phyloP scores from a whole-genome alignment of 2,888 invertebrate species.

The Diplolepis rosae region DNA sequence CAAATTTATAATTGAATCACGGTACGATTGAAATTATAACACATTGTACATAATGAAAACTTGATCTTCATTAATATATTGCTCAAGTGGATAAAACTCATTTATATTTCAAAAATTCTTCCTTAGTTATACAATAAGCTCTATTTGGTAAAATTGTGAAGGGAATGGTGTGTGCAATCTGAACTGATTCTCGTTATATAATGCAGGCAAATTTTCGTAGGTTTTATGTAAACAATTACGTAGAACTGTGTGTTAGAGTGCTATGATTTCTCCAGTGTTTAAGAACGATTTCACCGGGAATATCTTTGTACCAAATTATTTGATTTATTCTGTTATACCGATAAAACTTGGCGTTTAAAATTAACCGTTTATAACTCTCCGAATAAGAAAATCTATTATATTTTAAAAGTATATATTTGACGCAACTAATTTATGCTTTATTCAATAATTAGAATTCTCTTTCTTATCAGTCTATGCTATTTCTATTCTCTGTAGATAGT shows the following conservation, averaged over 20 bases:
- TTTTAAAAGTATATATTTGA: too few species aligned
- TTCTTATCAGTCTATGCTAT: not conserved
- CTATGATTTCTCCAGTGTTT: not conserved
- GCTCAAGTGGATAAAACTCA: not conserved
- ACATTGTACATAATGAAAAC: not conserved
- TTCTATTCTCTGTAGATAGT: not conserved
- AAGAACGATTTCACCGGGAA: constrained; percentile 14
- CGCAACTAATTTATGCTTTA: too few species aligned
- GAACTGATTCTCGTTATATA: not conserved
- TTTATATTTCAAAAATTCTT: not conserved
- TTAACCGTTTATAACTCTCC: too few species aligned
- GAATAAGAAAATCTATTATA: too few species aligned
- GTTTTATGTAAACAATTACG: not conserved
- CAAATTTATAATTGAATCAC: not conserved
- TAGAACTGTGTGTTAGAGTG: not conserved
- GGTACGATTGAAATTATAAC: not conserved
- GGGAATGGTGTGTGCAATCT: constrained; percentile 1
- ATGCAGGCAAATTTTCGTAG: constrained; percentile 10
- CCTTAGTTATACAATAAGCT: not conserved
- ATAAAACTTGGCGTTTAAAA: too few species aligned
- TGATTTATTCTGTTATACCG: too few species aligned
- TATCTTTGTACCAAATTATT: too few species aligned
- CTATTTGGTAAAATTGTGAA: not conserved
- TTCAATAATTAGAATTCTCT: too few species aligned
- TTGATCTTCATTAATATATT: not conserved